Evolutionary conservation across 2,113 vertebrate genomes (phyloP), one percentile per base, ranked within the genome.

Genomic region (Syngnathoides biaculeatus): DNA sequence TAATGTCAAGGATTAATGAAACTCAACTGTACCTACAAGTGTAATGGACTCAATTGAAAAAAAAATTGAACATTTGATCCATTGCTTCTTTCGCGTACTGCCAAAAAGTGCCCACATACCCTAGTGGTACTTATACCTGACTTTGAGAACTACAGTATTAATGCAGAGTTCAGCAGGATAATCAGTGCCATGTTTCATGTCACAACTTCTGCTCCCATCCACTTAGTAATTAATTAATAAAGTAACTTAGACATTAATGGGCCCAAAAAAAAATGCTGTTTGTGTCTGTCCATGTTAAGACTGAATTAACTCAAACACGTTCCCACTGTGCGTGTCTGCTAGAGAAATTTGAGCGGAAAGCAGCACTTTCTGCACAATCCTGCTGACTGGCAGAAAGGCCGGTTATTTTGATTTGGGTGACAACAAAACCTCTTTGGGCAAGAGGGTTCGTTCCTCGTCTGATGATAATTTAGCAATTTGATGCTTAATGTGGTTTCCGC

Each of bases 241-340:
- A 8, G 11, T 75, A 74, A 53, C 39, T 38, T 68, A 56, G 48
- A 73, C 66, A 43, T 45, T 50, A 77, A 77, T 81, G 48, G 53
- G 63, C 66, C n/a, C n/a, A n/a, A 6, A 35, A 1, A 35, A 35
- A 35, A 35, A 35, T 5, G 30, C 30, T 35, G 64, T 79, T 75
- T 55, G 76, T 56, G 67, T 50, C 14, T 15, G 60, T 45, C 70
- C 68, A 70, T 75, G 78, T 79, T 52, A 52, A 74, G 67, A 74
- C 53, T 56, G 38, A 30, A 42, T 22, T 47, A n/a, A 79, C 81
- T 82, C 80, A 76, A 35, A 71, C 82, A 76, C 63, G 22, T 71
- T 50, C 43, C 69, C 14, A 78, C 74, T 30, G 52, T 14, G 20
- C 1, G 3, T 57, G 10, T 13, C 38, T 39, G 30, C 19, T 5